Conservation (phyloP, 2,797 vertebrate species). For the Peromyscus nudipes region DNA sequence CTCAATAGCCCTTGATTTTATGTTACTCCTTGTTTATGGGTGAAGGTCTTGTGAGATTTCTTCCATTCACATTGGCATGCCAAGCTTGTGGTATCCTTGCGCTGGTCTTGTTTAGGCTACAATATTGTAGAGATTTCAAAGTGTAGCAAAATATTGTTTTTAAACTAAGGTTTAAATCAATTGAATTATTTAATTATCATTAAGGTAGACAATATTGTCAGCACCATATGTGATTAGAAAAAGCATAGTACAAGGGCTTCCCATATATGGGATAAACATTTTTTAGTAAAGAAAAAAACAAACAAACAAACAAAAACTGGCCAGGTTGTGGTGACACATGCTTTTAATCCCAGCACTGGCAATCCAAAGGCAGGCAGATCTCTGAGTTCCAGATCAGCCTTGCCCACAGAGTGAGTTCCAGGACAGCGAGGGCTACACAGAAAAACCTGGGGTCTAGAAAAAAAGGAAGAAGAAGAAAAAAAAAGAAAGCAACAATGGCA, state of each 20-base stretch:
- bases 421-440: not conserved
- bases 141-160: not conserved
- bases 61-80: not conserved
- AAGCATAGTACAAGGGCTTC: not conserved
- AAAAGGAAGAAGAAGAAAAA: not conserved
- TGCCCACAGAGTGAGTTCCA: not conserved
- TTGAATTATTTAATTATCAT: not conserved
- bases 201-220: not conserved
- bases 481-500: not conserved
- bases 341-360: not conserved
- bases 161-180: not conserved
- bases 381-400: not conserved
- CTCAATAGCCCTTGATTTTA: not conserved
- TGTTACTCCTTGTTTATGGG: not conserved
- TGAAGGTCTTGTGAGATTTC: not conserved
- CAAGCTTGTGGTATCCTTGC: not conserved
- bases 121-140: not conserved
- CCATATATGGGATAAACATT: not conserved
- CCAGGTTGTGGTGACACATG: not conserved
- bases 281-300: not conserved
- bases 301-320: not conserved
- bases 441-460: not conserved
- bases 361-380: not conserved
- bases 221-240: not conserved
- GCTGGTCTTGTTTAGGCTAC: no score